Evolutionary conservation across 2,797 vertebrate genomes (phyloP).

Genomic region (Anguilla obscura): DNA sequence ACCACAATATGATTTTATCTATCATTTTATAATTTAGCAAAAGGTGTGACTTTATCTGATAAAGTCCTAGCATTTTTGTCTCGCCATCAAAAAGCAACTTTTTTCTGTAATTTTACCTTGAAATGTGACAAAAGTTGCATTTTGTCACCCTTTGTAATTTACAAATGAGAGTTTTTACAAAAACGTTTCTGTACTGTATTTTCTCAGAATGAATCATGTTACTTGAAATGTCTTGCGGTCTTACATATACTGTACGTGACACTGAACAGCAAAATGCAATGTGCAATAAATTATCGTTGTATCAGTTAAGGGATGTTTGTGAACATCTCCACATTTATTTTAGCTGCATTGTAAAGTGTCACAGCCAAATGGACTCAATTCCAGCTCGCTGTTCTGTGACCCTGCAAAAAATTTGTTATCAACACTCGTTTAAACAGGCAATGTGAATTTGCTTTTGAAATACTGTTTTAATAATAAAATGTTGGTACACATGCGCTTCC

Average conservation of each 20-base stretch:
- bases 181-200: slow-evolving; percentile 2
- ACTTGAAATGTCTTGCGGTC: slow-evolving; percentile 56
- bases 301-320: slow-evolving; percentile 51
- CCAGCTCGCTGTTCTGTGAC: slow-evolving; percentile 48
- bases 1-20: slow-evolving; percentile 37
- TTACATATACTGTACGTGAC: slow-evolving; percentile 58
- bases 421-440: slow-evolving; percentile 72
- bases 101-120: not conserved
- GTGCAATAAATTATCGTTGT: slow-evolving; percentile 62
- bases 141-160: not conserved
- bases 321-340: slow-evolving; percentile 14
- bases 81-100: too few relatives aligned
- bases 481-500: slow-evolving; percentile 52
- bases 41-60: too few relatives aligned
- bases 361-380: too few relatives aligned
- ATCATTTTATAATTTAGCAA: not conserved
- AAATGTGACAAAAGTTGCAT: not conserved
- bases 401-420: slow-evolving; percentile 54
- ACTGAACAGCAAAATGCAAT: slow-evolving; percentile 62
- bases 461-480: slow-evolving; percentile 68
- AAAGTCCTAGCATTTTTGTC: too few relatives aligned
- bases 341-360: too few relatives aligned
- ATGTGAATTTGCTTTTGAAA: slow-evolving; percentile 71
- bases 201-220: slow-evolving; percentile 51
- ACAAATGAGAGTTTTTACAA: not conserved